Conservation (phyloP, 2,888 invertebrate species). For the Liodrosophila aerea region DNA sequence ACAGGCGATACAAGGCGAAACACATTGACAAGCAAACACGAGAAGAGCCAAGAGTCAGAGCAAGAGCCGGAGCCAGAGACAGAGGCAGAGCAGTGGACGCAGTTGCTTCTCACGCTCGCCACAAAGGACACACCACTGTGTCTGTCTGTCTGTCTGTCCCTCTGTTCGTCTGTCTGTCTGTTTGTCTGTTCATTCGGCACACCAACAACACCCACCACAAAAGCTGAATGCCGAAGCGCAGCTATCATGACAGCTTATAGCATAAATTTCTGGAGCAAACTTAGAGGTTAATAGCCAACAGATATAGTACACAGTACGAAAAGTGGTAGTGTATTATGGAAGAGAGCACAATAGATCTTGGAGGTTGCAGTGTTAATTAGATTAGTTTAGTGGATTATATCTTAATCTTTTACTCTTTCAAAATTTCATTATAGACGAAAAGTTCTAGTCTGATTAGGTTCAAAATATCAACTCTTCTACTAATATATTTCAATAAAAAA, state of each 20-base stretch:
- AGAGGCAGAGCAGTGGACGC: constrained; percentile 15
- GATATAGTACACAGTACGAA: too few species aligned
- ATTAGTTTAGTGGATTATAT: too few species aligned
- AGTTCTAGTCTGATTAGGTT: too few species aligned
- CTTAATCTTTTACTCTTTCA: too few species aligned
- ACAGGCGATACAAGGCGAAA: constrained; percentile 30
- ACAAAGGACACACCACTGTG: constrained; percentile 56
- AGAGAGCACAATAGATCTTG: too few species aligned
- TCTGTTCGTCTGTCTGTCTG: constrained; percentile 2
- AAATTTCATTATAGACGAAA: too few species aligned
- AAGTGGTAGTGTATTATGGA: too few species aligned
- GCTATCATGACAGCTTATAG: constrained; percentile 65
- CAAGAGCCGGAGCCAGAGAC: constrained; percentile 11
- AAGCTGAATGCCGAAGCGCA: constrained; percentile 45
- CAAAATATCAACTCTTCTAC: too few species aligned
- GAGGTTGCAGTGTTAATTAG: too few species aligned
- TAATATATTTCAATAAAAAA: too few species aligned
- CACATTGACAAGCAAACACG: constrained; percentile 64
- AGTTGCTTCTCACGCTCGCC: constrained; percentile 72
- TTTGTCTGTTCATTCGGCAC: neutral
- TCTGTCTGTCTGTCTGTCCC: constrained; percentile 11
- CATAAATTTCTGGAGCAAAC: constrained; percentile 47
- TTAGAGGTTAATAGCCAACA: neutral
- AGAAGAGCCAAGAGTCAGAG: constrained; percentile 41
- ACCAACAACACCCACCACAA: constrained; percentile 46